Evolutionary conservation across 2,888 invertebrate genomes (phyloP).

Genomic region (Lycophotia porphyrea): DNA sequence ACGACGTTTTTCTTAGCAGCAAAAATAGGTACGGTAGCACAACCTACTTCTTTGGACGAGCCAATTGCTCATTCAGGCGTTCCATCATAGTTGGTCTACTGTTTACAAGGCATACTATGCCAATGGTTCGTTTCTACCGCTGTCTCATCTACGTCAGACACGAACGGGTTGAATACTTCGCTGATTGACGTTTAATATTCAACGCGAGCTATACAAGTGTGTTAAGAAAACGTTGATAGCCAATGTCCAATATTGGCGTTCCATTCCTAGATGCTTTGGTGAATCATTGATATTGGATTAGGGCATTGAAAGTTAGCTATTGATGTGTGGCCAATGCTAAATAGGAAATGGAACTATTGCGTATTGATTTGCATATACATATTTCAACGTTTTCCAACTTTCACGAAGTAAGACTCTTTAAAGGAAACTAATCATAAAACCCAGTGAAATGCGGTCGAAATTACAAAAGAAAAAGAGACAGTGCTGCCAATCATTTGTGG

Average conservation of each 20-base stretch:
- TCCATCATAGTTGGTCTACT: conserved; percentile 11
- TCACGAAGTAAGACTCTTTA: conserved; percentile 8
- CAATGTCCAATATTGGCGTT: conserved; percentile 42
- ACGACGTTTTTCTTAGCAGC: not conserved
- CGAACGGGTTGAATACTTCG: conserved; percentile 54
- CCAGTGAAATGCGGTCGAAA: not conserved
- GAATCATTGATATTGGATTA: conserved; percentile 6
- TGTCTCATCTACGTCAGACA: conserved; percentile 43
- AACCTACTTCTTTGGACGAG: not conserved
- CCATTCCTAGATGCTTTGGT: conserved; percentile 14
- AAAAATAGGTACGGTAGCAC: not conserved
- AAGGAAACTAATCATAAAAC: not conserved
- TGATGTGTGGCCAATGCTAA: conserved; percentile 25
- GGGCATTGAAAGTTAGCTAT: conserved; percentile 19
- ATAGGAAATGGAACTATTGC: conserved; percentile 19
- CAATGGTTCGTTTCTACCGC: conserved; percentile 30
- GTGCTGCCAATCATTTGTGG: not conserved
- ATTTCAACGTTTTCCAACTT: conserved; percentile 27
- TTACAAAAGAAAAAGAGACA: not conserved
- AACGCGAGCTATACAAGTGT: conserved; percentile 30
- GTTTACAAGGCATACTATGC: conserved; percentile 14
- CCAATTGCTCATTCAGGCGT: not conserved
- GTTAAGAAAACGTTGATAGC: conserved; percentile 42
- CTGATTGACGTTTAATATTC: conserved; percentile 55
- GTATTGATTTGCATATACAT: conserved; percentile 28